Evolutionary conservation across 2,113 vertebrate species (phyloP).

Genomic region (Poicephalus gulielmi): DNA sequence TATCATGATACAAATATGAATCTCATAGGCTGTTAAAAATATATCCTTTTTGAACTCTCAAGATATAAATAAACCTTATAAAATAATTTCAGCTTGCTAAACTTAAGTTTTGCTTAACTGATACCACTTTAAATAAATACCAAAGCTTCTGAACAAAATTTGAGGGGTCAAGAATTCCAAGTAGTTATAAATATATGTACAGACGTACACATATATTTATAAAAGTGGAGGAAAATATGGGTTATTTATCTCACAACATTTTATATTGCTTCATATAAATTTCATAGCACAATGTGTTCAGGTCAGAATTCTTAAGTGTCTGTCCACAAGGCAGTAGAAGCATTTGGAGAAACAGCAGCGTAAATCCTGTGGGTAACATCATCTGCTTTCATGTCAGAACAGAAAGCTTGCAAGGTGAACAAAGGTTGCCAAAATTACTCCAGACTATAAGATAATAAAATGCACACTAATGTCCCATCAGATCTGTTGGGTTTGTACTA

Average conservation of each 20-base stretch:
- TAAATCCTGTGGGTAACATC: not conserved
- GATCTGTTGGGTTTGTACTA: not conserved
- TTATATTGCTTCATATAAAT: not conserved
- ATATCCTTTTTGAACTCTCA: not conserved
- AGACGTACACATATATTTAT: accelerated
- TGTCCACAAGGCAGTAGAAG: not conserved
- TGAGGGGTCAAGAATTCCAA: not conserved
- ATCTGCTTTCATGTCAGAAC: not conserved
- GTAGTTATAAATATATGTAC: not conserved
- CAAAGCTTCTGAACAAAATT: not conserved
- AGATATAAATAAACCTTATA: not conserved
- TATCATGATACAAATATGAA: not conserved
- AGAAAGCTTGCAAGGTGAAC: not conserved
- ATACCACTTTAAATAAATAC: not conserved
- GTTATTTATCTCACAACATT: not conserved
- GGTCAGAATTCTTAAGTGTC: not conserved
- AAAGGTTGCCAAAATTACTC: not conserved
- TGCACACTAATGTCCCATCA: not conserved
- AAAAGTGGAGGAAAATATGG: not conserved
- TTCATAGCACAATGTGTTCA: not conserved
- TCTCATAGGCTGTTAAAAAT: not conserved
- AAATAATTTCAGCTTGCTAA: not conserved
- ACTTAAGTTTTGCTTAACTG: not conserved
- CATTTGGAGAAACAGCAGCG: not conserved
- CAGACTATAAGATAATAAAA: not conserved